phyloP scores from a whole-genome alignment of 1,140 invertebrate genomes.

The Mercenaria mercenaria region DNA sequence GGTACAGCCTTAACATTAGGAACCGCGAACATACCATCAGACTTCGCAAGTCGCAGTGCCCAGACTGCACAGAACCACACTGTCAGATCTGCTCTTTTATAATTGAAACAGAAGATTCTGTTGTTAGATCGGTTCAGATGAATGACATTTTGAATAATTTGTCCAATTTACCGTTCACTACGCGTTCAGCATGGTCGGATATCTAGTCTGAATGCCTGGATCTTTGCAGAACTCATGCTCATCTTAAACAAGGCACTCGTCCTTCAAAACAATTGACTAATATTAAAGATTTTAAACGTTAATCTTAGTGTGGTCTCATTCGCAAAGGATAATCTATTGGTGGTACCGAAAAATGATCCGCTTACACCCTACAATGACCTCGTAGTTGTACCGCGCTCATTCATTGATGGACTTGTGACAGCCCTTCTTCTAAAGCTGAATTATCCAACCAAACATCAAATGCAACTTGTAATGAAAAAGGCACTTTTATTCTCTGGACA shows the following conservation, averaged over 20 bases:
- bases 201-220: conserved; percentile 69
- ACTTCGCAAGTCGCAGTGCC: conserved; percentile 16
- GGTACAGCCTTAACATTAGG: conserved; percentile 1
- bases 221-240: conserved; percentile 63
- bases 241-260: conserved; percentile 68
- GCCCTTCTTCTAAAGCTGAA: conserved; percentile 70
- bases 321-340: conserved; percentile 69
- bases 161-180: conserved; percentile 54
- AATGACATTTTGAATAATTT: background rate
- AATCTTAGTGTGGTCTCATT: conserved; percentile 67
- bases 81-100: conserved; percentile 63
- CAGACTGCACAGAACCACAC: conserved; percentile 18
- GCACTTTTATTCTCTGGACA: conserved; percentile 69
- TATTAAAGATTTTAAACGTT: conserved; percentile 62
- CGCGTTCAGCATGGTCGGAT: conserved; percentile 45
- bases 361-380: conserved; percentile 36
- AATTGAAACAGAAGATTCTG: background rate
- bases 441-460: conserved; percentile 66
- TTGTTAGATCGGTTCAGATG: background rate
- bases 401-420: conserved; percentile 66
- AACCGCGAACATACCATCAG: conserved; percentile 16
- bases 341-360: conserved; percentile 37
- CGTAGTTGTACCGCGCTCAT: conserved; percentile 68
- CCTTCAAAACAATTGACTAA: conserved; percentile 68
- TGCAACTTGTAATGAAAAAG: conserved; percentile 62